Evolutionary conservation across 2,113 vertebrate genomes (phyloP), one percentile per base, ranked within the genome.

Genomic region (Oryzias melastigma): DNA sequence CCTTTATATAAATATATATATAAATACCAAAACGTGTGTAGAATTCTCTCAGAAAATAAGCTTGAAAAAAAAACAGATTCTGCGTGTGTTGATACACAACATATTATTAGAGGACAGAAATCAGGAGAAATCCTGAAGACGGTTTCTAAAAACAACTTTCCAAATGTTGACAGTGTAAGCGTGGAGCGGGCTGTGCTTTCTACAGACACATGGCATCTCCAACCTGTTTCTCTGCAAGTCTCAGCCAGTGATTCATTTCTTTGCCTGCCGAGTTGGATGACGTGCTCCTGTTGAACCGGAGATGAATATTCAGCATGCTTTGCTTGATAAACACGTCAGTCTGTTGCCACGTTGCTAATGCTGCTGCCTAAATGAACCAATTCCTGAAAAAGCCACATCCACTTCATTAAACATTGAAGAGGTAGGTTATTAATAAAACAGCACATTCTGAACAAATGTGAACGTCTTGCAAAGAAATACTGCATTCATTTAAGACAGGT

Each of bases 191-290:
- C 14, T 47, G 48, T 62, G 15, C 47, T 56, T 12, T 79, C 49
- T 52, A 68, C 17, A 47, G 54, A 42, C 41, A 29, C 16, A 62
- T 29, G 18, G 64, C 49, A 42, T 68, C 55, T 51, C n/a, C 71
- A 61, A 66, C 62, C 65, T 54, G 65, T n/a, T 78, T 62, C 43
- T 61, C 47, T 71, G 56, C 50, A 56, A 61, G 61, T 49, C 18
- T 64, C 57, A 27, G 60, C 18, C 42, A 19, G 63, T 71, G 79
- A 82, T 73, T 72, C 46, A 80, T 65, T 44, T 50, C 61, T 59
- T 69, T 68, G 53, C 62, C 59, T 53, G 40, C 42, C 13, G 62
- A 54, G 52, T 42, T 35, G 61, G 49, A 71, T 71, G 56, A 77
- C 69, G 59, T 22, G 41, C 68, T 74, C 61, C 60, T 65, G 58